Evolutionary conservation across 2,888 invertebrate species (phyloP).

Genomic region (Pachymerium ferrugineum): DNA sequence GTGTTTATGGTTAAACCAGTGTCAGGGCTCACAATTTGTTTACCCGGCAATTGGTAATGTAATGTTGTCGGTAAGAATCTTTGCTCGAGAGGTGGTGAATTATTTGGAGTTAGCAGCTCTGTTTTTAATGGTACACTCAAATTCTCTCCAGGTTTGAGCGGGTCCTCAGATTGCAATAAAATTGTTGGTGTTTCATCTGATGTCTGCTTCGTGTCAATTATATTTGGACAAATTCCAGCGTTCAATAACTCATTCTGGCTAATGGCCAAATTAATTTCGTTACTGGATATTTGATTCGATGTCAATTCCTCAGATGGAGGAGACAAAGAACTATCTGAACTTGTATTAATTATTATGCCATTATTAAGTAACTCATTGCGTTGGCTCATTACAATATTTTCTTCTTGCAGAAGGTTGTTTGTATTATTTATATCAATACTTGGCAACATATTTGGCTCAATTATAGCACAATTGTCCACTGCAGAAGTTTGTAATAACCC

Average conservation of each 20-base stretch:
- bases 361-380: not conserved
- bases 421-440: too few species aligned
- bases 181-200: not conserved
- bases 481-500: too few species aligned
- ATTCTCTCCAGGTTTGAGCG: too few species aligned
- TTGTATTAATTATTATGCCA: conserved; percentile 2
- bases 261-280: not conserved
- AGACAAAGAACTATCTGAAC: not conserved
- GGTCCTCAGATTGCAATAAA: too few species aligned
- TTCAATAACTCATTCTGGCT: not conserved
- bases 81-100: too few species aligned
- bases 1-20: not conserved
- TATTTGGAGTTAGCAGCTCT: too few species aligned
- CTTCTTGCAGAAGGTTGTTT: too few species aligned
- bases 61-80: too few species aligned
- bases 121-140: too few species aligned
- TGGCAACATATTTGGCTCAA: too few species aligned
- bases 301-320: not conserved
- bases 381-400: not conserved
- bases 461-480: too few species aligned
- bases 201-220: not conserved
- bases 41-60: not conserved
- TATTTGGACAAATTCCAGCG: not conserved
- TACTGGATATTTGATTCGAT: not conserved
- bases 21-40: not conserved